Conservation (phyloP, 2,888 invertebrate genomes). For the Pharmacophagus antenor region DNA sequence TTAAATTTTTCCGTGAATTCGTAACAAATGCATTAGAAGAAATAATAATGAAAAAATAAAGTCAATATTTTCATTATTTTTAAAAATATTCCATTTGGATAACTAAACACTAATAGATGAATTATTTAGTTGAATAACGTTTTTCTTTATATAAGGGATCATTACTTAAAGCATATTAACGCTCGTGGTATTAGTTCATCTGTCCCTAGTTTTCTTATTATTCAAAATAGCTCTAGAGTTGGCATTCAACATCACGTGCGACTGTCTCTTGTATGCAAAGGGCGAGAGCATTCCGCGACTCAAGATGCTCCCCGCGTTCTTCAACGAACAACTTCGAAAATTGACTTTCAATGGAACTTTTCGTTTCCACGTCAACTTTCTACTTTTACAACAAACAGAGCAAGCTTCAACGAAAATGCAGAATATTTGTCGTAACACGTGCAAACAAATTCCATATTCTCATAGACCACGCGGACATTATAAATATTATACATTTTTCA, state of each 20-base stretch:
- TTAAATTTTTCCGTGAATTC: too few relatives aligned
- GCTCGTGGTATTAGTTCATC: constrained; percentile 8
- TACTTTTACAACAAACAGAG: constrained; percentile 53
- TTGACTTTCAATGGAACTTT: constrained; percentile 71
- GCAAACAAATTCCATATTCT: constrained; percentile 29
- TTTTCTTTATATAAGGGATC: too few relatives aligned
- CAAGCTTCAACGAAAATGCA: constrained; percentile 25
- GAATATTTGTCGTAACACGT: constrained; percentile 26
- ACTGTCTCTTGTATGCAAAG: constrained; percentile 55
- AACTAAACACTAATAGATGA: too few relatives aligned
- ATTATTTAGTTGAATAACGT: too few relatives aligned
- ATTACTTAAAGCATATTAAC: background rate
- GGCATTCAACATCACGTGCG: constrained; percentile 44
- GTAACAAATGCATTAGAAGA: too few relatives aligned
- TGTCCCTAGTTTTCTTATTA: constrained; percentile 22
- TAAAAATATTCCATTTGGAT: too few relatives aligned
- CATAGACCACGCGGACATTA: constrained; percentile 30
- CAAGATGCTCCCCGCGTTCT: constrained; percentile 52
- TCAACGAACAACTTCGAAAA: constrained; percentile 63
- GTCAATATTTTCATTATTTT: too few relatives aligned
- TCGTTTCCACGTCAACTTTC: constrained; percentile 58
- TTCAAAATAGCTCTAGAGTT: constrained; percentile 33
- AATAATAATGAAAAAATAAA: too few relatives aligned
- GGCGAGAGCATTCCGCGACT: constrained; percentile 41
- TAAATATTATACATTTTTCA: constrained; percentile 24